Percentiles rank a stretch among this genome's conserved stretches.
These are phyloP conservation scores for Ailurus styani DNA, from an alignment of 2,113 vertebrate genomes.

Conservation along the genomic window DNA sequence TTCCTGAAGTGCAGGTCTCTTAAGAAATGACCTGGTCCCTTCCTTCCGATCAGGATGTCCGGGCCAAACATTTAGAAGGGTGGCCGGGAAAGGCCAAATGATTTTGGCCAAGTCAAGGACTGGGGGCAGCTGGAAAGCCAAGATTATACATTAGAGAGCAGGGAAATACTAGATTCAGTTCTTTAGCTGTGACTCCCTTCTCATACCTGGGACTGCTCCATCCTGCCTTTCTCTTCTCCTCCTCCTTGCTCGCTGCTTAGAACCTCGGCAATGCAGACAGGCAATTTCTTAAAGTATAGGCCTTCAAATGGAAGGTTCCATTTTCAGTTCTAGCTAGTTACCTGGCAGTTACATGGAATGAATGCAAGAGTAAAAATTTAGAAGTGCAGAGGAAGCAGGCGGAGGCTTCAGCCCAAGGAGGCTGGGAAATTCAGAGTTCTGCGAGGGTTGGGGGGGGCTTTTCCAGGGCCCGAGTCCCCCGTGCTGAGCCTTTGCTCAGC, in stretches of 20 bases:
- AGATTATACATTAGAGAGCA: constrained; percentile 17
- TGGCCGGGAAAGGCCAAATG: constrained; percentile 50
- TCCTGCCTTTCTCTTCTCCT: constrained; percentile 38
- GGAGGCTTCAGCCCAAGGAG: constrained; percentile 19
- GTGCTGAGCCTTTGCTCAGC: background rate
- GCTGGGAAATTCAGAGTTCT: background rate
- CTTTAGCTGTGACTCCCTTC: constrained; percentile 51
- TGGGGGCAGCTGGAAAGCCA: constrained; percentile 50
- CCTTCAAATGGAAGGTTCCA: constrained; percentile 72
- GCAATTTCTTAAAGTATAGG: constrained; percentile 73
- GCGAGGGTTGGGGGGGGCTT: background rate
- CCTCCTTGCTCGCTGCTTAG: constrained; percentile 37
- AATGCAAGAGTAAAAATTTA: background rate
- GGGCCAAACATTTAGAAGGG: background rate
- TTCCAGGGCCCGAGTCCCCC: background rate
- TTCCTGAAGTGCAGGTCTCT: background rate
- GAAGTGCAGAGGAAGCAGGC: constrained; percentile 3
- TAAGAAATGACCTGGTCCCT: constrained; percentile 23
- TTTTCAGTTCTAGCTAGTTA: constrained; percentile 58
- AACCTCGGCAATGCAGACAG: constrained; percentile 54
- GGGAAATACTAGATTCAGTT: background rate
- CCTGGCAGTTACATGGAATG: constrained; percentile 60
- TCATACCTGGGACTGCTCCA: constrained; percentile 38
- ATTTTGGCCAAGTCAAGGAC: constrained; percentile 48
- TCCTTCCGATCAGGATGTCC: constrained; percentile 36